Evolutionary conservation across 2,888 invertebrate species (phyloP).

Genomic region (Palloptera scutellata): DNA sequence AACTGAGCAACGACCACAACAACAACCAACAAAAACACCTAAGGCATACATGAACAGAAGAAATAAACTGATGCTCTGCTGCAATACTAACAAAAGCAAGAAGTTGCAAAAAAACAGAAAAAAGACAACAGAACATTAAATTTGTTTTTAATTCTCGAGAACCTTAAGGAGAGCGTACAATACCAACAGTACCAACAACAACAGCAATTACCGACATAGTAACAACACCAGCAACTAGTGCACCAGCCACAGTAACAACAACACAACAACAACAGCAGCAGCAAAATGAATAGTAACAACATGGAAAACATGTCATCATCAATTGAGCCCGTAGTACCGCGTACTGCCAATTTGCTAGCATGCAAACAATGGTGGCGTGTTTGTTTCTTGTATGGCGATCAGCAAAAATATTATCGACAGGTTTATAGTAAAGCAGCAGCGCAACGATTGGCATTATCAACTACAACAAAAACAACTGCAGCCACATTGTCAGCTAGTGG

Average conservation of each 20-base stretch:
- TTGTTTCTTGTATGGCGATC: conserved; percentile 87
- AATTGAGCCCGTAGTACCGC: conserved; percentile 63
- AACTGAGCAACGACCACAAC: not conserved
- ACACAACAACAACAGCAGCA: conserved; percentile 28
- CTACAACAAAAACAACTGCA: conserved; percentile 33
- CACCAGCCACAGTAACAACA: conserved; percentile 43
- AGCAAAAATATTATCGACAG: conserved; percentile 85
- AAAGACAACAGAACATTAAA: not conserved
- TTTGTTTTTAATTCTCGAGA: conserved; percentile 6
- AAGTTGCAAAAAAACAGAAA: conserved; percentile 18
- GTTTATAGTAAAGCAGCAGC: conserved; percentile 72
- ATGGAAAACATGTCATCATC: conserved; percentile 57
- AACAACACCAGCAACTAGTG: conserved; percentile 29
- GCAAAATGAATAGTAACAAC: conserved; percentile 43
- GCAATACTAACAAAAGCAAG: conserved; percentile 30
- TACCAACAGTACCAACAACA: conserved; percentile 35
- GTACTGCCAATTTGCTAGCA: conserved; percentile 78
- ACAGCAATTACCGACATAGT: conserved; percentile 20
- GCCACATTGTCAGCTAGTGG: conserved; percentile 11
- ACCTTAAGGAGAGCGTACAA: conserved; percentile 24
- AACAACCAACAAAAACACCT: conserved; percentile 11
- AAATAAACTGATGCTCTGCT: conserved; percentile 31
- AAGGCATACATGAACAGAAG: not conserved
- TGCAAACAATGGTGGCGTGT: conserved; percentile 92
- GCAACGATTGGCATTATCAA: conserved; percentile 66